Evolutionary conservation across 2,888 invertebrate genomes (phyloP).

Genomic region (Pseudolycoriella hygida): DNA sequence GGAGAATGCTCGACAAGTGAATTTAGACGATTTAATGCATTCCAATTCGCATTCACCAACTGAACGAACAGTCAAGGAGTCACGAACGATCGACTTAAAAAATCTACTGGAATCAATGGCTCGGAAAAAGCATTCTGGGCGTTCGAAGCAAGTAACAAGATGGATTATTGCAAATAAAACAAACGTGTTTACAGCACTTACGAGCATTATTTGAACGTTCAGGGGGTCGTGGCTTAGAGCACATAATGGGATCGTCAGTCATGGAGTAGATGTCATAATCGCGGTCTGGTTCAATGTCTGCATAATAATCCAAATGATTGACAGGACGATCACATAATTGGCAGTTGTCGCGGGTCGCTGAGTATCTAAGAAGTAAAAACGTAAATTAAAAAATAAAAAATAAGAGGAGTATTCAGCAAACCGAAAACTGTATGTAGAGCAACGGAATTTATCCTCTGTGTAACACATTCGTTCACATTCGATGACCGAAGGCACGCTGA

Average conservation of each 20-base stretch:
- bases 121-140: conserved; percentile 78
- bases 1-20: conserved; percentile 66
- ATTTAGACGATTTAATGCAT: conserved; percentile 51
- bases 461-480: conserved; percentile 63
- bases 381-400: conserved; percentile 1
- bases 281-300: conserved; percentile 52
- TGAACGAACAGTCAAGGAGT: conserved; percentile 45
- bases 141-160: conserved; percentile 12
- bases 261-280: conserved; percentile 67
- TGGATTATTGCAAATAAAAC: conserved; percentile 8
- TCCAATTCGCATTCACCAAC: conserved; percentile 67
- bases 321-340: conserved; percentile 55
- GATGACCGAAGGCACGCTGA: conserved; percentile 46
- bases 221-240: conserved; percentile 19
- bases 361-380: conserved; percentile 18
- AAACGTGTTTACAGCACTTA: conserved; percentile 7
- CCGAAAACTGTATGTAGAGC: conserved; percentile 63
- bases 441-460: conserved; percentile 48
- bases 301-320: conserved; percentile 49
- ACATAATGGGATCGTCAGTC: conserved; percentile 38
- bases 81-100: conserved; percentile 41
- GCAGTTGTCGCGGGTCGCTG: conserved; percentile 44
- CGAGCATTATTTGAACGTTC: conserved; percentile 25
- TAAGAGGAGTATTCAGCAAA: neutral
- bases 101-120: conserved; percentile 57